Evolutionary conservation across 2,113 vertebrate species (phyloP), one percentile per base, ranked within the genome.

Genomic region (Lontra canadensis): DNA sequence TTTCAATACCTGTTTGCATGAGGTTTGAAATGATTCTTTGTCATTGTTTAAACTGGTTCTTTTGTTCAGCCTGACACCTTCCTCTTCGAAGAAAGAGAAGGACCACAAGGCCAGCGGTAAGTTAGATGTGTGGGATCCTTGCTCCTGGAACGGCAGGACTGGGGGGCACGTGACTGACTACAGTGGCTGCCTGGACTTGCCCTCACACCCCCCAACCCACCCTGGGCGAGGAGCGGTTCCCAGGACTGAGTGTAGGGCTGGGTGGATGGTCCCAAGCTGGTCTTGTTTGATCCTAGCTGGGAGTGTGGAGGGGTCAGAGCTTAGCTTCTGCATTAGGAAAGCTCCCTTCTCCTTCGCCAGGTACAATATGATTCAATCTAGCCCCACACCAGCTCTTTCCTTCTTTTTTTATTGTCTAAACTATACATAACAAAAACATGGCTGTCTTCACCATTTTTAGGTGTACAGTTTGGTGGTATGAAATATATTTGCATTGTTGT

Each of bases 31-130:
- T 42, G 36, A 59, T 90, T 88, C 96, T 52, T 52, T 98, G 98
- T 97, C 97, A 95, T 84, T 84, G 34, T 95, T 92, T 81, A 90
- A 97, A 95, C 59, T 82, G 91, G 81, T 59, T 81, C 96, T 95
- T 97, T 97, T 97, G 96, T 97, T 61, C 36, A 63, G 55, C 39
- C 55, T 76, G 96, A 98, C 94, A 94, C 47, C 81, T 85, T 69
- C 90, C 18, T 29, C 84, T 47, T 5, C 21, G 85, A 5, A 14
- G 93, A 69, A 57, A 7, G 47, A 65, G 86, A 76, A 65, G 73
- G 59, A 25, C 67, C 52, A 11, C 11, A 26, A 83, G 86, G 59
- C 36, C 79, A 10, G 4, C 1, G 44, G 95, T 80, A 96, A 97
- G 84, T 88, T 92, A 97, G 96, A 97, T 15, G 7, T 96, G 93